phyloP scores from a whole-genome alignment of 37 sponge, comb jelly and placozoan genomes.

The Dysidea cf. avara region DNA sequence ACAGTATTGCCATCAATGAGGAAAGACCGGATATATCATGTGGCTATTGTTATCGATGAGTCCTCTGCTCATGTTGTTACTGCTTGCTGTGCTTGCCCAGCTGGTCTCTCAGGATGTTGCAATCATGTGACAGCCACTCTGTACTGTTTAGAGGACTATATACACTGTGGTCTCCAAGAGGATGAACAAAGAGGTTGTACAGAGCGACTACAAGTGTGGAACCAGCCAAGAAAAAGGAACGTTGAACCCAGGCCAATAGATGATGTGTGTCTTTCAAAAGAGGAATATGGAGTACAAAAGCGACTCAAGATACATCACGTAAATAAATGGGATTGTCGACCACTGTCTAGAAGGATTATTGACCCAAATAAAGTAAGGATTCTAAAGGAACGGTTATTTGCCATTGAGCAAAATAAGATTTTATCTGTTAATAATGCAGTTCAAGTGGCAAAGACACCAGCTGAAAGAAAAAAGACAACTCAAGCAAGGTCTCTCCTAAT shows the following conservation, averaged over 20 bases:
- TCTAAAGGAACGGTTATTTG: no score
- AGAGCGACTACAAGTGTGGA: constrained; percentile 33
- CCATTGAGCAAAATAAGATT: no score
- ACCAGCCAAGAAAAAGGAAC: constrained; percentile 3
- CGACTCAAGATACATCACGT: neutral
- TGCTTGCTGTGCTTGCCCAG: constrained; percentile 38
- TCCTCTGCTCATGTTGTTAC: constrained; percentile 27
- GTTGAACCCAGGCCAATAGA: constrained; percentile 13
- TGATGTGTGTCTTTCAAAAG: constrained; percentile 4
- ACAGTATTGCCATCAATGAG: constrained; percentile 30
- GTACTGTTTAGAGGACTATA: constrained; percentile 29
- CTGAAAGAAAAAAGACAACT: no score
- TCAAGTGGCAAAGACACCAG: no score
- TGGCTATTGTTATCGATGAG: constrained; percentile 9
- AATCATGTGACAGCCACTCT: constrained; percentile 23
- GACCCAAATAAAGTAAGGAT: no score
- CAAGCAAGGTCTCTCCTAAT: no score
- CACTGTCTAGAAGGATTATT: no score
- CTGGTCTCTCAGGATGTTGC: constrained; percentile 45
- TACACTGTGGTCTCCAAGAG: constrained; percentile 25
- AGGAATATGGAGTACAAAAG: constrained; percentile 12
- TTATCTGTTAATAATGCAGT: no score
- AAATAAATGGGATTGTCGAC: no score
- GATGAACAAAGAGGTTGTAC: constrained; percentile 11
- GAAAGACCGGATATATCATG: constrained; percentile 24